A percentile compares a stretch with the other conserved stretches of the same genome.
Evolutionary conservation across 2,888 invertebrate genomes (phyloP).

Genomic region (Parochlus steinenii): DNA sequence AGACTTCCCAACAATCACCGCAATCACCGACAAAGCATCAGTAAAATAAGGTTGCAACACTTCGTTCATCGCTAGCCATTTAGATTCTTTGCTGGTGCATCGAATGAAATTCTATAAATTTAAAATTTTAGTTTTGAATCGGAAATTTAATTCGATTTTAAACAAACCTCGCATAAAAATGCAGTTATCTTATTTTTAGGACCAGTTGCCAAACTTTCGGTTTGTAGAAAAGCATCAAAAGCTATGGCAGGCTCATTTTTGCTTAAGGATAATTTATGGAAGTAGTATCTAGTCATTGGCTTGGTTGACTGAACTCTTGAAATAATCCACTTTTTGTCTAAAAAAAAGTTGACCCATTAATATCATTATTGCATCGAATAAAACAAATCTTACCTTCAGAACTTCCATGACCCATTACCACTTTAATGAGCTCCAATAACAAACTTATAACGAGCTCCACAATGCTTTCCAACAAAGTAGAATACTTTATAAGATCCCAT

Average conservation of each 20-base stretch:
- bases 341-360: slow-evolving; percentile 7
- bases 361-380: too few species aligned
- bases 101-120: slow-evolving; percentile 21
- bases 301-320: slow-evolving; percentile 19
- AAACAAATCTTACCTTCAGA: slow-evolving; percentile 23
- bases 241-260: slow-evolving; percentile 18
- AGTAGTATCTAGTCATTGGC: slow-evolving; percentile 22
- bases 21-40: neutral
- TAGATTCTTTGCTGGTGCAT: slow-evolving; percentile 22
- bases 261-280: slow-evolving; percentile 20
- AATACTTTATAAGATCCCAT: slow-evolving; percentile 23
- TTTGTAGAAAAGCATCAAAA: slow-evolving; percentile 21
- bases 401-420: slow-evolving; percentile 19
- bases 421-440: slow-evolving; percentile 19
- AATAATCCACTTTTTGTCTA: slow-evolving; percentile 23
- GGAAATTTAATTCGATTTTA: neutral
- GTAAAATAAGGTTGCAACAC: slow-evolving; percentile 14
- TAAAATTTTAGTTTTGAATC: slow-evolving; percentile 2
- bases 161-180: slow-evolving; percentile 14
- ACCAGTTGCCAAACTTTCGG: neutral
- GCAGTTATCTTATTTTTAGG: slow-evolving; percentile 4
- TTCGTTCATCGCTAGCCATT: slow-evolving; percentile 21
- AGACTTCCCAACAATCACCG: slow-evolving; percentile 7
- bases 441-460: slow-evolving; percentile 20
- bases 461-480: slow-evolving; percentile 20